A percentile compares a stretch with the other conserved stretches of the same genome.
Conservation (phyloP, 2,797 vertebrate species). For the Gadopsis marmoratus region DNA sequence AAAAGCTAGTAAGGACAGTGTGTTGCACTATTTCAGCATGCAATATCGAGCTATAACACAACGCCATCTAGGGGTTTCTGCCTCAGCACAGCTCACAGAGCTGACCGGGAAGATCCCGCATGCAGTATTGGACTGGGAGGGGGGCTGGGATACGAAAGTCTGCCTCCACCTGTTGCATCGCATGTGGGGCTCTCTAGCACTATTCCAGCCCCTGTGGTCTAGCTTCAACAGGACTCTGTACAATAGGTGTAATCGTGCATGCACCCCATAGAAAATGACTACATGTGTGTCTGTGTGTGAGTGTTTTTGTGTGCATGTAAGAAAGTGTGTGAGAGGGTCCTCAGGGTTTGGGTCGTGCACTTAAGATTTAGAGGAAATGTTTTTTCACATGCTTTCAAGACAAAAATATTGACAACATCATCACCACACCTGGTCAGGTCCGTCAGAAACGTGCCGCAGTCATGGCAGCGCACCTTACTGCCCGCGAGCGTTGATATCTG, state of each 20-base stretch:
- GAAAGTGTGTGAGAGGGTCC: conserved; percentile 41
- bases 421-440: conserved; percentile 38
- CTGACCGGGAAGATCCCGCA: conserved; percentile 77
- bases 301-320: conserved; percentile 31
- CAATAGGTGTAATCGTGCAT: conserved; percentile 76
- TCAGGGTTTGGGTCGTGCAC: conserved; percentile 45
- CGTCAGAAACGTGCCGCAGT: neutral
- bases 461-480: conserved; percentile 10
- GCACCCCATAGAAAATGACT: conserved; percentile 75
- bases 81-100: conserved; percentile 79
- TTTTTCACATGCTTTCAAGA: conserved; percentile 67
- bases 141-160: conserved; percentile 65
- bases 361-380: conserved; percentile 47
- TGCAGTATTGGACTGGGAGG: conserved; percentile 81
- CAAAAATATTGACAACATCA: conserved; percentile 39
- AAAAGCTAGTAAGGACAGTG: conserved; percentile 83
- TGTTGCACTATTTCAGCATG: conserved; percentile 87
- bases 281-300: conserved; percentile 36
- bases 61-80: conserved; percentile 79
- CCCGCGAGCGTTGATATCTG: conserved; percentile 51
- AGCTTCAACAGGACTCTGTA: conserved; percentile 76
- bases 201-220: conserved; percentile 64
- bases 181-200: conserved; percentile 55
- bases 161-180: conserved; percentile 58
- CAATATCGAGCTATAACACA: conserved; percentile 88